These are phyloP conservation scores for Drosophila orena DNA, from an alignment of 1,140 invertebrate genomes.

Conservation along the genomic window DNA sequence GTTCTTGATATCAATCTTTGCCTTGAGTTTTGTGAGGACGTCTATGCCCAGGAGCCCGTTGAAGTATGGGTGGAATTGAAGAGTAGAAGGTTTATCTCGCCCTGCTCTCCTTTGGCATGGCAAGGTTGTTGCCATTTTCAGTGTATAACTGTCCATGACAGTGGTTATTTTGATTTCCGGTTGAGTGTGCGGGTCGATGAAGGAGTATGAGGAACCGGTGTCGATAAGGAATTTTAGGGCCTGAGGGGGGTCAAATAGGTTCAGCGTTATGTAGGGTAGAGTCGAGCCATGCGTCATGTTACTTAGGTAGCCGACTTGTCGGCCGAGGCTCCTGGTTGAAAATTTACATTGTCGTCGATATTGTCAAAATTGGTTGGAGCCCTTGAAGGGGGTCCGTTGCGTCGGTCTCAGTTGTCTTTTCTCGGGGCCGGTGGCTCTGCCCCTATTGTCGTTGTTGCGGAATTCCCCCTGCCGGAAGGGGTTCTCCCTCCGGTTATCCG, in stretches of 20 bases:
- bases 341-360: too few species aligned
- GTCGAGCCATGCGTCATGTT: not conserved
- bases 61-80: too few species aligned
- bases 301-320: slow-evolving; percentile 3
- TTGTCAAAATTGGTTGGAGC: too few species aligned
- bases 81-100: too few species aligned
- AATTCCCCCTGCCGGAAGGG: not conserved
- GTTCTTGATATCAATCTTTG: too few species aligned
- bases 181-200: slow-evolving; percentile 1
- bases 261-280: not conserved
- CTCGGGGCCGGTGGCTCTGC: not conserved
- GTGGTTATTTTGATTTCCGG: not conserved
- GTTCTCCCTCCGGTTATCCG: not conserved
- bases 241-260: not conserved
- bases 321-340: slow-evolving; percentile 1
- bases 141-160: not conserved
- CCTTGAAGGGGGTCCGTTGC: not conserved
- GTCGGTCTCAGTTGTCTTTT: not conserved
- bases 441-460: not conserved
- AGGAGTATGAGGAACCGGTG: slow-evolving; percentile 13
- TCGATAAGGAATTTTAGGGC: slow-evolving; percentile 16
- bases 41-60: too few species aligned
- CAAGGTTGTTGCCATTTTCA: not conserved
- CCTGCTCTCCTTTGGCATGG: too few species aligned
- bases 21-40: too few species aligned